These are phyloP conservation scores for Cladopsammia gracilis DNA, from an alignment of 64 coral and sea anemone species.

Conservation along the genomic window DNA sequence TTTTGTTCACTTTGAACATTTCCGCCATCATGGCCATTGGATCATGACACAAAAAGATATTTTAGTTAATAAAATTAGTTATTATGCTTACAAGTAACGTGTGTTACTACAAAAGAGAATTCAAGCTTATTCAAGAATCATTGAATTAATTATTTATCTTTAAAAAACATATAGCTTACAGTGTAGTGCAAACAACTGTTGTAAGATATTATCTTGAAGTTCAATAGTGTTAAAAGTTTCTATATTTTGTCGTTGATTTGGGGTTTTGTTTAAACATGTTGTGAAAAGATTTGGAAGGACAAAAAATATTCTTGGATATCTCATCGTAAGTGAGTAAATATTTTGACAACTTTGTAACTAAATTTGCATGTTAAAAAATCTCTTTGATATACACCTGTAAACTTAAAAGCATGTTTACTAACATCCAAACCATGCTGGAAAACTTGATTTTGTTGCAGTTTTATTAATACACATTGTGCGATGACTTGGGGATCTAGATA, in stretches of 20 bases:
- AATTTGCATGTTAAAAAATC: not conserved
- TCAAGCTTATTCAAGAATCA: not conserved
- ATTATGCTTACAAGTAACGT: not conserved
- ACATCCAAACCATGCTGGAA: too few relatives aligned
- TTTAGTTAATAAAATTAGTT: conserved; percentile 9
- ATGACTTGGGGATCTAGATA: not conserved
- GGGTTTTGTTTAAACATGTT: not conserved
- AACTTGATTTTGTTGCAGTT: not conserved
- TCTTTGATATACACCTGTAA: not conserved
- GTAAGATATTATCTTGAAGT: not conserved
- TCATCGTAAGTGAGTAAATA: not conserved
- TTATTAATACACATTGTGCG: not conserved
- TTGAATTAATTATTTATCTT: conserved; percentile 41
- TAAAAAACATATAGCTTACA: not conserved
- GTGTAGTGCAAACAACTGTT: not conserved
- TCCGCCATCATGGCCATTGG: not conserved
- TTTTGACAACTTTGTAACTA: conserved; percentile 19
- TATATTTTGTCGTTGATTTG: not conserved
- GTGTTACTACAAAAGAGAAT: not conserved
- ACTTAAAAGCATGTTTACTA: too few relatives aligned
- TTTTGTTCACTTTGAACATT: not conserved
- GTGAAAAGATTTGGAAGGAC: not conserved
- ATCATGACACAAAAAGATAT: not conserved
- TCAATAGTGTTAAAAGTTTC: not conserved
- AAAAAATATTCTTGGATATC: not conserved